A percentile compares a stretch with the other conserved stretches of the same genome.
These are phyloP conservation scores for Drosophila tropicalis DNA, from an alignment of 1,140 invertebrate species.

Conservation along the genomic window DNA sequence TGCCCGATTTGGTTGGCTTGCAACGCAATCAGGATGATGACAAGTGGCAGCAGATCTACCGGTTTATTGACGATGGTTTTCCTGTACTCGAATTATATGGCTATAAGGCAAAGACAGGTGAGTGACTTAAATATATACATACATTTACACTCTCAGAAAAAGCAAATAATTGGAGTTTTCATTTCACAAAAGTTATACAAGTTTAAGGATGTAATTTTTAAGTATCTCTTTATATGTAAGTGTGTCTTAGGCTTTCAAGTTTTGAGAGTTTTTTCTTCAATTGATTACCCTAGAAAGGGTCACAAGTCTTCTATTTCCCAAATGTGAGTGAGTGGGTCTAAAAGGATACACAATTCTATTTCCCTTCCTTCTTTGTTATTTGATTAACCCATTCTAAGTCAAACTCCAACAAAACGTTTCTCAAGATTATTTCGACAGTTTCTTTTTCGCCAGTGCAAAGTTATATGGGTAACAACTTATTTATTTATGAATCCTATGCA, in stretches of 20 bases:
- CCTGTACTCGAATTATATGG: conserved; percentile 78
- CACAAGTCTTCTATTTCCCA: too few relatives aligned
- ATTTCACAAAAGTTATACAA: too few relatives aligned
- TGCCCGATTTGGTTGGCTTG: conserved; percentile 71
- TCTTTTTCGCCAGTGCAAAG: neutral
- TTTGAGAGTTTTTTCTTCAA: too few relatives aligned
- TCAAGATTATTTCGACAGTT: neutral
- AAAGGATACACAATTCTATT: too few relatives aligned
- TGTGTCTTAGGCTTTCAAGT: too few relatives aligned
- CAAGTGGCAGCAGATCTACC: conserved; percentile 78
- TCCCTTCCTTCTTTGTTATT: too few relatives aligned
- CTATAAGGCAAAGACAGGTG: conserved; percentile 72
- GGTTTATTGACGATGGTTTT: conserved; percentile 79
- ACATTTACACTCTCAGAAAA: conserved; percentile 1
- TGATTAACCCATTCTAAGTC: too few relatives aligned
- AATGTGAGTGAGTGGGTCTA: too few relatives aligned
- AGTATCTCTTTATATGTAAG: too few relatives aligned
- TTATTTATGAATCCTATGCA: conserved; percentile 8
- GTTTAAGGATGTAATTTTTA: too few relatives aligned
- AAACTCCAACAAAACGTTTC: too few relatives aligned
- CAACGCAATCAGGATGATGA: conserved; percentile 73
- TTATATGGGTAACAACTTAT: neutral
- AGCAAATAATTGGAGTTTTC: neutral
- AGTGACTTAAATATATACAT: conserved; percentile 36
- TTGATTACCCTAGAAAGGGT: too few relatives aligned